Base-by-base conservation (phyloP, 2,113 vertebrate species). In the Blennius ocellaris region DNA sequence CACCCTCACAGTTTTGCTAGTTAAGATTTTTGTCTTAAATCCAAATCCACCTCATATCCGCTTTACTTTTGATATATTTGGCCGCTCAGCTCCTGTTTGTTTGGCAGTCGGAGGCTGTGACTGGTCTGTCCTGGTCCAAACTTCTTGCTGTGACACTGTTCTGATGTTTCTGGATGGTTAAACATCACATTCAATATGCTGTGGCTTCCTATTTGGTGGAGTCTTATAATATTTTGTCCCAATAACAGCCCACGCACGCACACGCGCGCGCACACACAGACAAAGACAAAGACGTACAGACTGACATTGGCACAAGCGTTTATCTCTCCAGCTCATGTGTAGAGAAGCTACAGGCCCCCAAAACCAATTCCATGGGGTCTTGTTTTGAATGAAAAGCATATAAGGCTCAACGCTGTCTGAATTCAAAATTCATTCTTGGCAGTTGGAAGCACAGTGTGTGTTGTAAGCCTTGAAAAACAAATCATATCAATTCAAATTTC, bases 301-400 rank as follows among this genome's bases (percentile, higher is more conserved):
- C 70, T 11, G 61, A 58, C 51, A 67, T 8, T 51, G 50, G 45
- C 67, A 77, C 54, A 49, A 14, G 17, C 7, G 14, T 83, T 82
- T 78, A 81, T 77, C 83, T 73, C 64, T 51, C 17, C 0, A 16
- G 81, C 76, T 81, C 48, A 16, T 78, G 76, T 84, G 81, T 70
- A 61, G 77, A 83, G 63, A 71, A 63, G 77, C 73, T 15, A 53
- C 69, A 30, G 21, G 21, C 21, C 69, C 75, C 78, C 81, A 74
- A 81, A 78, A 70, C 70, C 77, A 70, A 82, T 78, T 78, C 76
- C 51, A 30, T 4, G 8, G 72, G 66, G 67, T 61, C 55, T 81
- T 47, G 61, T 76, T 87, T 68, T 70, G 85, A 86, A 89, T 84
- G 68, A 83, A 83, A 76, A 86, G 62, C 47, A 8, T 68, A 70